Evolutionary conservation across 1,140 invertebrate genomes (phyloP), one percentile per base, ranked within the genome.

Genomic region (Condylostylus longicornis): DNA sequence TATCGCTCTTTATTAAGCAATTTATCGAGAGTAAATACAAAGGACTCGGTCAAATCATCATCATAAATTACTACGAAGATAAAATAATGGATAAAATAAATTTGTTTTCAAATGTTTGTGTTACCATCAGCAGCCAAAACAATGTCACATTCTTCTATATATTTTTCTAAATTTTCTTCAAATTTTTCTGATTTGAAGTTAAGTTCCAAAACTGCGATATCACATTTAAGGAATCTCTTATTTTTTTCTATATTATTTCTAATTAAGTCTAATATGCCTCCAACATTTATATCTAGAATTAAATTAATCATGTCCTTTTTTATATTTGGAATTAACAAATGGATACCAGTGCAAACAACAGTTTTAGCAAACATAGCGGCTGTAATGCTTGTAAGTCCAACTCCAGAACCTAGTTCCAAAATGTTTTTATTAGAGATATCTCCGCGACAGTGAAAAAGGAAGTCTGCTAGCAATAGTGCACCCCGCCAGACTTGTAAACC

Each of bases 401-500:
- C 74, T 19, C 70, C 69, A n/a, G 69, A 68, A 3, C 69, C 69
- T 2, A 71, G 52, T 44, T 72, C 70, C 46, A 87, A 42, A 8
- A 86, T 61, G 13, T 55, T 68, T 53, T 73, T 70, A 8, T 66
- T 58, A 9, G 53, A 45, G 19, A 80, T 65, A 22, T 67, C 40
- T 2, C 62, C 18, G 38, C 69, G 47, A 53, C 74, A 57, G 42
- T 75, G 64, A 37, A 88, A 69, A 20, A 88, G 62, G 54, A 75
- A 82, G 59, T 91, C 87, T 5, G 77, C 78, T 15, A 90, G 54
- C 4, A 89, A 61, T 23, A 90, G 69, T 9, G 84, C 81, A 9
- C 85, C 86, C 33, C 83, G 61, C 87, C 87, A 91, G 27, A 90
- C 73, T 70, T 91, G 83, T 8, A 83, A 52, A 1, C 84, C 85